A percentile compares a stretch with the other conserved stretches of the same genome.
These are phyloP conservation scores for Enteromius fasciolatus DNA, from an alignment of 2,797 vertebrate genomes.

Conservation along the genomic window DNA sequence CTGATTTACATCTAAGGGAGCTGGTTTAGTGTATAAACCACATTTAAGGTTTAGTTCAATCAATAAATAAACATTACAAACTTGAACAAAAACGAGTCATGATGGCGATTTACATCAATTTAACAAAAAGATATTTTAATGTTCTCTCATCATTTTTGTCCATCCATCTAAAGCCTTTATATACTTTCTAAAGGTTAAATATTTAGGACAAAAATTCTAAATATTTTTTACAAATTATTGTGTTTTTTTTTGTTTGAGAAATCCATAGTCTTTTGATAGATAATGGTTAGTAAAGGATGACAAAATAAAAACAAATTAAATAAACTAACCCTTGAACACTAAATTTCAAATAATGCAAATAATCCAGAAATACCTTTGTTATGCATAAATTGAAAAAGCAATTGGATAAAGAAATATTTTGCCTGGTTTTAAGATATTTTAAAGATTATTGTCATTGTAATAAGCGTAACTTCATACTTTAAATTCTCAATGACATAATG, in stretches of 20 bases:
- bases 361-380: neutral
- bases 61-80: neutral
- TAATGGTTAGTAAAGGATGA: neutral
- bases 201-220: neutral
- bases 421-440: neutral
- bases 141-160: neutral
- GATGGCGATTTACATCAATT: no score
- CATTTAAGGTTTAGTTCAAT: neutral
- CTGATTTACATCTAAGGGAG: neutral
- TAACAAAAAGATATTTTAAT: neutral
- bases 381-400: neutral
- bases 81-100: neutral
- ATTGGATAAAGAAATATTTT: neutral
- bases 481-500: neutral
- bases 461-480: neutral
- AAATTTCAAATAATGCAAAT: neutral
- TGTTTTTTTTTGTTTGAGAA: no score
- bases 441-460: neutral
- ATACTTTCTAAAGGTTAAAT: neutral
- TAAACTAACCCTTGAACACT: neutral
- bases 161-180: neutral
- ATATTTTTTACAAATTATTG: no score
- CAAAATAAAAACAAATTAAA: neutral
- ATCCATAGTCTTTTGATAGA: neutral
- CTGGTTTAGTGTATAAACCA: neutral